Conservation (phyloP, 2,113 vertebrate species). For the Hydropotes inermis region DNA sequence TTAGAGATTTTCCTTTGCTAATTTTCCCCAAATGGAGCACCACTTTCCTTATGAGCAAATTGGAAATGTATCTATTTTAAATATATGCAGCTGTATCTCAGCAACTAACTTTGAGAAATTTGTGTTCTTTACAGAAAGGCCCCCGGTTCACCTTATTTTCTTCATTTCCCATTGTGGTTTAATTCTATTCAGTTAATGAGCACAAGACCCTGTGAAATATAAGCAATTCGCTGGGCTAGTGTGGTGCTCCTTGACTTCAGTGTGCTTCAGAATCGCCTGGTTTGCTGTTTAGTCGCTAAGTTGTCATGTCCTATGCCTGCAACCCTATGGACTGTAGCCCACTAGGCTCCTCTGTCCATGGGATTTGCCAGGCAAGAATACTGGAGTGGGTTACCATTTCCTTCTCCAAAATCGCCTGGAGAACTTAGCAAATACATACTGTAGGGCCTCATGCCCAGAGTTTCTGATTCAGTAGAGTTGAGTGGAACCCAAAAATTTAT, state of each 20-base stretch:
- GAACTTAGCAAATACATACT: not conserved
- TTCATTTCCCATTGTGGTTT: not conserved
- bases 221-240: not conserved
- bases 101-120: not conserved
- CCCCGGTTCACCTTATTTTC: not conserved
- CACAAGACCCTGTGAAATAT: not conserved
- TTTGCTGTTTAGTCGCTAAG: not conserved
- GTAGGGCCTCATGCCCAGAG: not conserved
- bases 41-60: not conserved
- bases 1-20: not conserved
- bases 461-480: not conserved
- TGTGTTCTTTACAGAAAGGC: not conserved
- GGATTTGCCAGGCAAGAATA: not conserved
- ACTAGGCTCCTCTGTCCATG: not conserved
- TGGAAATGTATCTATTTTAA: not conserved
- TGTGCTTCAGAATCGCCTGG: not conserved
- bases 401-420: not conserved
- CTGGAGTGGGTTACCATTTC: not conserved
- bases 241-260: not conserved
- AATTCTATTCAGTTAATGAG: not conserved
- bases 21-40: not conserved
- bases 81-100: not conserved
- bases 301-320: not conserved
- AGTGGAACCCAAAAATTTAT: not conserved
- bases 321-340: not conserved